Base-by-base conservation (phyloP, 2,113 vertebrate species). In the Vanacampus margaritifer region DNA sequence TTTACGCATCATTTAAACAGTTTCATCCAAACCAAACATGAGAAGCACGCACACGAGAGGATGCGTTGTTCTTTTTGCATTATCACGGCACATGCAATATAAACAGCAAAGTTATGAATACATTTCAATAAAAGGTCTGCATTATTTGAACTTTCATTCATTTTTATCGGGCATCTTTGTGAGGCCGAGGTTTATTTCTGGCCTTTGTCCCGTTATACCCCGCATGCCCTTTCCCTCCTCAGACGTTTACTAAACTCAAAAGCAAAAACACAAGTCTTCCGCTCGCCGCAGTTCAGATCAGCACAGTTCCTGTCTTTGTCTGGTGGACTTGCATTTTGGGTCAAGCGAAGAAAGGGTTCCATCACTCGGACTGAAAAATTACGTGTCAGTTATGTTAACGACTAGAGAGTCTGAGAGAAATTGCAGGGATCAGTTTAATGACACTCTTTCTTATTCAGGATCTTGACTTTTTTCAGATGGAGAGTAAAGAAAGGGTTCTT, bases 271-370 rank as follows among this genome's bases (percentile, higher is more conserved):
- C 64, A 36, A n/a, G n/a, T 56, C 80, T 83, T 86, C 85, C 81
- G 67, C 69, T 76, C 60, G 71, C 75, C 64, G 37, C 41, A 37
- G 84, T 87, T 84, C 82, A 72, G 61, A 66, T 84, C 70, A 13
- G 50, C 59, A 37, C 56, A 68, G 75, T 88, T 89, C 87, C 87
- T 85, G 79, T 79, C 85, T 85, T 88, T 88, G 89, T 89, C 68
- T 75, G 56, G n/a, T 43, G 32, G 51, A 26, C 51, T 23, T 37
- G 61, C 76, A 79, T 83, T 86, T 70, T 69, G 17, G 54, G 73
- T 54, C 51, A 26, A 26, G 51, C 11, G 19, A 4, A 10, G 13
- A 26, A 54, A n/a, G 48, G n/a, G 6, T 51, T 51, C 48, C 2
- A 51, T 6, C 51, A 13, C 5, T 16, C 13, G 14, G 4, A 54